Conservation (phyloP, 2,113 vertebrate genomes). For the Prunella fulvescens region DNA sequence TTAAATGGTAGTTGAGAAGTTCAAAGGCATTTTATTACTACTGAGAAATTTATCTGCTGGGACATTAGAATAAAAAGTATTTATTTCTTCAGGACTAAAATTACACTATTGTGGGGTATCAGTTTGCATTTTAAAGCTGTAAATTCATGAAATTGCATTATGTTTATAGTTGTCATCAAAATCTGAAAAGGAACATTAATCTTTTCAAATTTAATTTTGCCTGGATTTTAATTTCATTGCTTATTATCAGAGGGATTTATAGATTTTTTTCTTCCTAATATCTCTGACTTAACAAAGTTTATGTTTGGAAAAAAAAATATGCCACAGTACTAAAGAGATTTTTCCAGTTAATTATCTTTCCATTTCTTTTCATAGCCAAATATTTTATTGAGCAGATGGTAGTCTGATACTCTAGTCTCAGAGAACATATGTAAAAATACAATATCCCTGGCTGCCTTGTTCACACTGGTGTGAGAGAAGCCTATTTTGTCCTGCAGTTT, state of each 20-base stretch:
- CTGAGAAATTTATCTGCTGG: slow-evolving; percentile 2
- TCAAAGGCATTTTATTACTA: slow-evolving; percentile 34
- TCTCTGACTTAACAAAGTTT: slow-evolving; percentile 58
- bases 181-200: slow-evolving; percentile 65
- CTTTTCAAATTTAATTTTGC: slow-evolving; percentile 67
- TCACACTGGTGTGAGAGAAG: neutral
- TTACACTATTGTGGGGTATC: slow-evolving; percentile 28
- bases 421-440: neutral
- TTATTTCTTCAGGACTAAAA: slow-evolving; percentile 42
- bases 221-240: slow-evolving; percentile 66
- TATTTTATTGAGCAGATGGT: neutral
- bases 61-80: slow-evolving; percentile 37
- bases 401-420: neutral
- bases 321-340: slow-evolving; percentile 51
- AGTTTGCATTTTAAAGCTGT: slow-evolving; percentile 59
- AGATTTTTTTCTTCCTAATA: neutral
- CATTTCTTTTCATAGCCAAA: neutral
- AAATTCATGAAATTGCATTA: slow-evolving; percentile 65
- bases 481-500: neutral
- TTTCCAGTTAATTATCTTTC: slow-evolving; percentile 54
- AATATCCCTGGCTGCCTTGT: neutral
- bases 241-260: slow-evolving; percentile 55
- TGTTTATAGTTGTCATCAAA: slow-evolving; percentile 67
- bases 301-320: slow-evolving; percentile 53
- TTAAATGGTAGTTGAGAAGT: slow-evolving; percentile 13